Evolutionary conservation across 2,888 invertebrate genomes (phyloP).

Genomic region (Cetonia aurata): DNA sequence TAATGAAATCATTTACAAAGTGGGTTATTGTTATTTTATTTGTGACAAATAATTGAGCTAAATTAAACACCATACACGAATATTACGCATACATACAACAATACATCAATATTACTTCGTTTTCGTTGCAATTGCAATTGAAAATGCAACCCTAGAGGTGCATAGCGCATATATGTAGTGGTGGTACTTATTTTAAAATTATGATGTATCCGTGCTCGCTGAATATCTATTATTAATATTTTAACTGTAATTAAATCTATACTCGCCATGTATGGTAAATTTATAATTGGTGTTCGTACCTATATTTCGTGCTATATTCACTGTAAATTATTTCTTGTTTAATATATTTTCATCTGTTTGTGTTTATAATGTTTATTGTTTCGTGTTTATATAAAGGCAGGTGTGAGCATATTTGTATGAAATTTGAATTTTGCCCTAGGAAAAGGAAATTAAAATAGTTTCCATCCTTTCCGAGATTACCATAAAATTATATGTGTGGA

Average conservation of each 20-base stretch:
- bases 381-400: too few species aligned
- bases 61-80: slow-evolving; percentile 15
- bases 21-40: slow-evolving; percentile 23
- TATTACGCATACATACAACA: slow-evolving; percentile 1
- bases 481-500: too few species aligned
- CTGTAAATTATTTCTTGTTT: slow-evolving; percentile 4
- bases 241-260: slow-evolving; percentile 16
- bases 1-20: slow-evolving; percentile 6
- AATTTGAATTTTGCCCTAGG: too few species aligned
- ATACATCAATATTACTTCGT: neutral
- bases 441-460: too few species aligned
- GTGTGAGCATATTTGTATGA: too few species aligned
- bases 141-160: too few species aligned
- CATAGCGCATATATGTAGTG: neutral
- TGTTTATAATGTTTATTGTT: neutral
- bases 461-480: too few species aligned
- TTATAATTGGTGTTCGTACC: too few species aligned
- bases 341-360: neutral
- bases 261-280: too few species aligned
- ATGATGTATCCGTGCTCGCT: neutral
- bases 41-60: slow-evolving; percentile 25
- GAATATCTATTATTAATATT: slow-evolving; percentile 18
- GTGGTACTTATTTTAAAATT: slow-evolving; percentile 9
- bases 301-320: slow-evolving; percentile 1
- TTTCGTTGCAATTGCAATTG: neutral